Conservation (phyloP, 2,888 invertebrate species). For the Habrosyne pyritoides region DNA sequence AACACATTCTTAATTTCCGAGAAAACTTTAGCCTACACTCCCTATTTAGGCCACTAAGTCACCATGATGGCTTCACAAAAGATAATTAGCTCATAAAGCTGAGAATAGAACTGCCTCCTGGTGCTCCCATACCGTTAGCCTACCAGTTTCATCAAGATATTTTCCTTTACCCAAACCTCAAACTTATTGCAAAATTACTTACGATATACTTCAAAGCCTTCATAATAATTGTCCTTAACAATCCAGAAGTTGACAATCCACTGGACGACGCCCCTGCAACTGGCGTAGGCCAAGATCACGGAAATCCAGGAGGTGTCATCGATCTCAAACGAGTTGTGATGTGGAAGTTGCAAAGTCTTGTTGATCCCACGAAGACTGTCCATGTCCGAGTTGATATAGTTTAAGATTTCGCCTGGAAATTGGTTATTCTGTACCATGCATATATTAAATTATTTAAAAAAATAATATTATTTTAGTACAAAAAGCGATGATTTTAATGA, state of each 20-base stretch:
- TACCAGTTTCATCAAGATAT: too few relatives aligned
- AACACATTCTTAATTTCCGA: too few relatives aligned
- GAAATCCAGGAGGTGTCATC: slow-evolving; percentile 71
- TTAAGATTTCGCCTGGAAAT: slow-evolving; percentile 40
- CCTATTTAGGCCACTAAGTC: too few relatives aligned
- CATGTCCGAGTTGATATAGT: slow-evolving; percentile 33
- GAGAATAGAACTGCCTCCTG: too few relatives aligned
- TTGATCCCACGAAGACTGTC: slow-evolving; percentile 34
- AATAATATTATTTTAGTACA: too few relatives aligned
- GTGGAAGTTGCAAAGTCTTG: slow-evolving; percentile 23
- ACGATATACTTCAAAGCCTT: slow-evolving; percentile 54
- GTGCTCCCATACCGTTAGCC: too few relatives aligned
- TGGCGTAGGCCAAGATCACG: slow-evolving; percentile 58
- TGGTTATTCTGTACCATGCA: background rate
- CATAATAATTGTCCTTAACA: slow-evolving; percentile 65
- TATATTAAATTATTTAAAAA: too few relatives aligned
- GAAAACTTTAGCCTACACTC: too few relatives aligned
- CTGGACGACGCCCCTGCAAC: slow-evolving; percentile 62
- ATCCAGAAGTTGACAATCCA: slow-evolving; percentile 74
- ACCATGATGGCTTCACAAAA: too few relatives aligned
- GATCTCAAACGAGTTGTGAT: background rate
- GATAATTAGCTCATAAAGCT: too few relatives aligned
- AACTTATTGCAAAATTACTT: slow-evolving; percentile 31
- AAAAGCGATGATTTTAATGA: too few relatives aligned
- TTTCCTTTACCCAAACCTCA: background rate